Evolutionary conservation across 2,797 vertebrate species (phyloP).

Genomic region (Thaleichthys pacificus): DNA sequence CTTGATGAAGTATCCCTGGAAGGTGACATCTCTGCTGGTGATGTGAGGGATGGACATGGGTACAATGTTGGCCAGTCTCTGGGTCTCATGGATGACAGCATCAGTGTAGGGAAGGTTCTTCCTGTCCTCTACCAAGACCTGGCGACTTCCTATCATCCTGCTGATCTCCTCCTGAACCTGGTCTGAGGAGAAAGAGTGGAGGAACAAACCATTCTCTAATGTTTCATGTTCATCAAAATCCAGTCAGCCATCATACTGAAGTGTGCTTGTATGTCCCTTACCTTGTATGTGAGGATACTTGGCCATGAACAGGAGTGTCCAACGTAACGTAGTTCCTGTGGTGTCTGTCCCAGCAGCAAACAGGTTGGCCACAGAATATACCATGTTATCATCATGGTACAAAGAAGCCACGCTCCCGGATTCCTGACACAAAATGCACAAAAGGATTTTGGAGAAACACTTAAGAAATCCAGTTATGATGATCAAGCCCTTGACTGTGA

Average conservation of each 20-base stretch:
- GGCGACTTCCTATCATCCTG: constrained; percentile 48
- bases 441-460: no score
- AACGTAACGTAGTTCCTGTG: constrained; percentile 63
- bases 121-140: constrained; percentile 47
- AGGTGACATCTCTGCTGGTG: constrained; percentile 49
- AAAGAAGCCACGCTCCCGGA: constrained; percentile 21
- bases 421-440: constrained; percentile 39
- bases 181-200: constrained; percentile 36
- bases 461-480: constrained; percentile 24
- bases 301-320: constrained; percentile 67
- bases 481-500: no score
- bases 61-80: constrained; percentile 54
- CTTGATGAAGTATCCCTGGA: constrained; percentile 66
- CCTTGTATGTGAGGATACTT: constrained; percentile 72
- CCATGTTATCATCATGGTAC: constrained; percentile 58
- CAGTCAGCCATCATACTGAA: background rate
- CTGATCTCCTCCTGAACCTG: constrained; percentile 62
- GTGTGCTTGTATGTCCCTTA: constrained; percentile 27
- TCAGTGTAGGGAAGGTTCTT: constrained; percentile 61
- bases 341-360: constrained; percentile 73
- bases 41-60: constrained; percentile 44
- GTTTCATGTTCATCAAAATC: no score
- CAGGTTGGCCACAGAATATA: constrained; percentile 49
- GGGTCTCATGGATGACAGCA: constrained; percentile 68
- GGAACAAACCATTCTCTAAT: background rate